Evolutionary conservation across 2,888 invertebrate genomes (phyloP).

Genomic region (Cryptophagus acutangulus): DNA sequence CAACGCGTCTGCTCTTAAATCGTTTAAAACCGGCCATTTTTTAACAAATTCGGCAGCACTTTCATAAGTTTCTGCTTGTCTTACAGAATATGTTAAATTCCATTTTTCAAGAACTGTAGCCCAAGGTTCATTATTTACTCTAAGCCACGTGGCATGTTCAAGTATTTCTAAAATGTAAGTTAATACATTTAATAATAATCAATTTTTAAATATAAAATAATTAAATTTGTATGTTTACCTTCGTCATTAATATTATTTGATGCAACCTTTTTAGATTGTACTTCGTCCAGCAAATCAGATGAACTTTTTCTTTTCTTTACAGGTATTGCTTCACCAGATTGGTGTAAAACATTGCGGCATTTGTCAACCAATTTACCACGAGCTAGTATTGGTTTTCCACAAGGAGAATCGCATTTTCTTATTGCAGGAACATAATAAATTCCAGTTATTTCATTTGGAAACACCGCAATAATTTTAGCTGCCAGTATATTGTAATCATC

Average conservation of each 20-base stretch:
- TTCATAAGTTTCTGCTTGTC: not conserved
- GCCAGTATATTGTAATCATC: not conserved
- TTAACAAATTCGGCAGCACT: not conserved
- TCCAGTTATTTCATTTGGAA: not conserved
- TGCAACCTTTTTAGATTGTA: not conserved
- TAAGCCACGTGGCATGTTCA: not conserved
- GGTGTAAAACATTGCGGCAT: not conserved
- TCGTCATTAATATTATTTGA: too few species aligned
- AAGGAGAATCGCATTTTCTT: not conserved
- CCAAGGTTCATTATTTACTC: not conserved
- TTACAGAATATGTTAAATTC: not conserved
- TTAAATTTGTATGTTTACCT: too few species aligned
- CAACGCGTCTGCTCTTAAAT: too few species aligned
- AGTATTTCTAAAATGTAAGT: not conserved
- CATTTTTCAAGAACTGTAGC: not conserved
- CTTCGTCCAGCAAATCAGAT: not conserved
- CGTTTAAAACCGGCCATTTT: not conserved
- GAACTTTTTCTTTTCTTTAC: not conserved
- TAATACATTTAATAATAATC: too few species aligned
- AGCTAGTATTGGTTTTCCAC: not conserved
- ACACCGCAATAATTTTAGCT: not conserved
- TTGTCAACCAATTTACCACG: not conserved
- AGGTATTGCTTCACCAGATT: not conserved
- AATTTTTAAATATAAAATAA: too few species aligned
- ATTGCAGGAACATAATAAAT: not conserved